Percentiles rank a stretch among this genome's conserved stretches.
Evolutionary conservation across 2,888 invertebrate species (phyloP).

Genomic region (Apotomis turbidana): DNA sequence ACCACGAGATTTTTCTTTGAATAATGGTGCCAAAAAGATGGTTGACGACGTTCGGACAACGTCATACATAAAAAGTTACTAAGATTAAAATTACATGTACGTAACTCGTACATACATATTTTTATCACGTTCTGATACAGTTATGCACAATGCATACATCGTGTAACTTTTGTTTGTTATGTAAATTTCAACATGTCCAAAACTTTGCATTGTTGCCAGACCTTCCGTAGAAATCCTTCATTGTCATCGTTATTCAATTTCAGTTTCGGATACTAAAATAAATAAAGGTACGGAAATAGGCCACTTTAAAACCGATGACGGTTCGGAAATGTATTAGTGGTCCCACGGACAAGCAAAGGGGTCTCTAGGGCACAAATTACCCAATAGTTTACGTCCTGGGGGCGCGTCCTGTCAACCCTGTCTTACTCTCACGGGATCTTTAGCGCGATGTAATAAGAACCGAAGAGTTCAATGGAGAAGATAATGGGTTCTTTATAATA

Average conservation of each 20-base stretch:
- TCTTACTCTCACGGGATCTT: conserved; percentile 17
- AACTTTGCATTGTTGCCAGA: conserved; percentile 10
- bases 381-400: conserved; percentile 31
- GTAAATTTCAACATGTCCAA: conserved; percentile 13
- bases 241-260: neutral
- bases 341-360: conserved; percentile 8
- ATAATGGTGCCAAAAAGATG: too few relatives aligned
- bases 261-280: neutral
- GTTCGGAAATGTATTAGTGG: conserved; percentile 24
- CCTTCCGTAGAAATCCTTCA: conserved; percentile 7
- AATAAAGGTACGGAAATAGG: conserved; percentile 17
- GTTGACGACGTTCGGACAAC: too few relatives aligned
- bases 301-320: conserved; percentile 37
- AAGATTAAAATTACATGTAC: neutral
- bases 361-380: conserved; percentile 26
- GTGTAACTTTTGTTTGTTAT: conserved; percentile 14
- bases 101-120: conserved; percentile 4
- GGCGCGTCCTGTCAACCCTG: conserved; percentile 2
- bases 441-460: conserved; percentile 14
- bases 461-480: conserved; percentile 20
- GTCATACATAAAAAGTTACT: too few relatives aligned
- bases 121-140: conserved; percentile 27
- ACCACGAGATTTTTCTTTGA: too few relatives aligned
- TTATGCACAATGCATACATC: conserved; percentile 17
- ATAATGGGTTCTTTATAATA: conserved; percentile 29